phyloP scores from a whole-genome alignment of 1,140 invertebrate species.

The Drosophila parvula region DNA sequence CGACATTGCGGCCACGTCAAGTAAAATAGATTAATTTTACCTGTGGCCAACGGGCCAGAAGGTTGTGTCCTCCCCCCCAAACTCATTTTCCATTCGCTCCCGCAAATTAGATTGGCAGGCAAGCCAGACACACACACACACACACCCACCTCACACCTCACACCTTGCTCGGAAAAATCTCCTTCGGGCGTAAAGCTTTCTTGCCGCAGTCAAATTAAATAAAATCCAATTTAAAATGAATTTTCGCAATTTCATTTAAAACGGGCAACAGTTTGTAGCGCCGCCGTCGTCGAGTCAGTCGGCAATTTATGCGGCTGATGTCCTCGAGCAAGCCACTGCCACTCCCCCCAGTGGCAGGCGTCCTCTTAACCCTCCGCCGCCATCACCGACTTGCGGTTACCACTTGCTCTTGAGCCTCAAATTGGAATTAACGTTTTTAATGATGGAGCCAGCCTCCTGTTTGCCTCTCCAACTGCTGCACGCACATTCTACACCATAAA shows the following conservation, averaged over 20 bases:
- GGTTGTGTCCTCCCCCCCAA: conserved; percentile 26
- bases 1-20: conserved; percentile 78
- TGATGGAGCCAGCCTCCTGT: conserved; percentile 57
- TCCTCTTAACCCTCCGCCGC: conserved; percentile 6
- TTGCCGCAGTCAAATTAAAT: conserved; percentile 81
- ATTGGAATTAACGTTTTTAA: conserved; percentile 83
- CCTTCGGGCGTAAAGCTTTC: conserved; percentile 69
- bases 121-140: conserved; percentile 34
- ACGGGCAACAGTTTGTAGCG: conserved; percentile 47
- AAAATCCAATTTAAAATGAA: conserved; percentile 83
- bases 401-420: conserved; percentile 61
- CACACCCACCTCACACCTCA: conserved; percentile 6
- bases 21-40: conserved; percentile 82
- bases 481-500: conserved; percentile 13
- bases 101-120: conserved; percentile 76
- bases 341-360: background rate
- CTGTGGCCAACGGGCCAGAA: conserved; percentile 73
- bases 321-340: conserved; percentile 26
- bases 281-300: conserved; percentile 26
- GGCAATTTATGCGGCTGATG: conserved; percentile 53
- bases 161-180: conserved; percentile 18
- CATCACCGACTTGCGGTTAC: conserved; percentile 23
- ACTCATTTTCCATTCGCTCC: conserved; percentile 7
- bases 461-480: conserved; percentile 42
- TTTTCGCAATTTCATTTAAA: conserved; percentile 83